phyloP scores from a whole-genome alignment of 2,888 invertebrate genomes.

The Dendrolimus houi region DNA sequence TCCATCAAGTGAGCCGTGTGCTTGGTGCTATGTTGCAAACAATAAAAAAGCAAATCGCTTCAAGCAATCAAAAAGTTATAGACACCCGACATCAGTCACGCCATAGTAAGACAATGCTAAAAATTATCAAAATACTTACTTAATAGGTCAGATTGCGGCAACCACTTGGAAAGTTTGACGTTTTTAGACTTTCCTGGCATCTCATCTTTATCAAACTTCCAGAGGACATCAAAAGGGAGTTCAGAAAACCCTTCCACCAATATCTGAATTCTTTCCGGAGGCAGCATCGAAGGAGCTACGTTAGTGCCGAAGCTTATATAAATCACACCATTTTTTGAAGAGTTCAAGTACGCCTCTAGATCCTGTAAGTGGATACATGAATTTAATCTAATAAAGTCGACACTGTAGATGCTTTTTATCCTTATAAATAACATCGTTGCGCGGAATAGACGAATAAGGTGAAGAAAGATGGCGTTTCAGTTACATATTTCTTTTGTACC shows the following conservation, averaged over 20 bases:
- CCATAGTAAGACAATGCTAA: no score
- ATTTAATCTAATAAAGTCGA: no score
- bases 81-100: no score
- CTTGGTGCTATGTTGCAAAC: no score
- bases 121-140: conserved; percentile 24
- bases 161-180: conserved; percentile 55
- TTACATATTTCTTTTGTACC: no score
- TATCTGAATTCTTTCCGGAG: conserved; percentile 30
- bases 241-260: conserved; percentile 43
- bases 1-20: no score
- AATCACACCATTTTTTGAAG: conserved; percentile 52
- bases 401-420: no score
- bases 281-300: conserved; percentile 34
- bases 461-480: no score
- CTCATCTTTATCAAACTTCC: conserved; percentile 57
- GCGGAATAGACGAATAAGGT: no score
- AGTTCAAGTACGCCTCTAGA: conserved; percentile 40
- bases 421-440: no score
- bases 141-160: conserved; percentile 57
- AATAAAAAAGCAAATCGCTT: no score
- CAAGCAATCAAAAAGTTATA: no score
- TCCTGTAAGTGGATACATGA: conserved; percentile 26
- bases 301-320: conserved; percentile 63
- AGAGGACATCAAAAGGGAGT: conserved; percentile 55
- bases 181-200: conserved; percentile 42